These are phyloP conservation scores for Tenthredo livida DNA, from an alignment of 2,888 invertebrate species.

Conservation along the genomic window DNA sequence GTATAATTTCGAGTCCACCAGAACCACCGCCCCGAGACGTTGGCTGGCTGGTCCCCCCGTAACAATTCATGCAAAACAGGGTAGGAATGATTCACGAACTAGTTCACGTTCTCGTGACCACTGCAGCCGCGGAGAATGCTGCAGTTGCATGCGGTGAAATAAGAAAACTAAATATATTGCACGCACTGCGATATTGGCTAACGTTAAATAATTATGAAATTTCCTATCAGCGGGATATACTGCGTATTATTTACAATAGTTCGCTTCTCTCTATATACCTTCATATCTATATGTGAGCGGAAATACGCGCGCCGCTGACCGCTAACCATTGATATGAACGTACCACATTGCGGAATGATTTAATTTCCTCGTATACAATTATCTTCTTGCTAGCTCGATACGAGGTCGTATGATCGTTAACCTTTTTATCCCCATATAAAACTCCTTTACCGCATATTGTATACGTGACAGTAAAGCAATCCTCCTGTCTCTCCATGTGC, in stretches of 20 bases:
- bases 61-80: conserved; percentile 76
- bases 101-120: conserved; percentile 74
- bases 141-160: conserved; percentile 23
- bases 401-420: not conserved
- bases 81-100: conserved; percentile 77
- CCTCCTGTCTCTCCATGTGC: not conserved
- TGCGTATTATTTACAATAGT: not conserved
- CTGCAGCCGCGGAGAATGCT: conserved; percentile 57
- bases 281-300: not conserved
- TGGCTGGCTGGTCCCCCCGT: conserved; percentile 59
- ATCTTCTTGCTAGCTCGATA: not conserved
- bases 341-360: conserved; percentile 17
- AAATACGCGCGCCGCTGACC: conserved; percentile 12
- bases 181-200: not conserved
- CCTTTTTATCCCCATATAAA: conserved; percentile 11
- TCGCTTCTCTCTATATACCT: not conserved
- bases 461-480: not conserved
- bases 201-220: not conserved
- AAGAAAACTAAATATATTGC: not conserved
- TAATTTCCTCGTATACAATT: conserved; percentile 38
- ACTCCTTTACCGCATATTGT: not conserved
- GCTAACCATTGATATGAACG: conserved; percentile 16
- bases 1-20: conserved; percentile 38
- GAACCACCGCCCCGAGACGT: conserved; percentile 53
- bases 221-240: not conserved